A percentile compares a stretch with the other conserved stretches of the same genome.
Evolutionary conservation across 2,888 invertebrate genomes (phyloP).

Genomic region (Euclidia mi): DNA sequence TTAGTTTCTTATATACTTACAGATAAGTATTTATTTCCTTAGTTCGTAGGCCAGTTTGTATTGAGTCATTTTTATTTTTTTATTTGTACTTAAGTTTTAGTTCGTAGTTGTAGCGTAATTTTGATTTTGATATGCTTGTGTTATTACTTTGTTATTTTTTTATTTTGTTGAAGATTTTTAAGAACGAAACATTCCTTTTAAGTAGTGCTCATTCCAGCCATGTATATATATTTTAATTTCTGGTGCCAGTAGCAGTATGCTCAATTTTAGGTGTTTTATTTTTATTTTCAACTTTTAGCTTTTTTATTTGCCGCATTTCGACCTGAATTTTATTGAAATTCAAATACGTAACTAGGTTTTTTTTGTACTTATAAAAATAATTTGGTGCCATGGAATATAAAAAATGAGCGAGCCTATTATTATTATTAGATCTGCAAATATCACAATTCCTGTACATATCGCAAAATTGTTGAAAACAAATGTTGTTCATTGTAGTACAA

Average conservation of each 20-base stretch:
- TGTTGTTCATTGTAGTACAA: constrained; percentile 60
- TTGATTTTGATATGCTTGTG: constrained; percentile 69
- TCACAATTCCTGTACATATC: constrained; percentile 35
- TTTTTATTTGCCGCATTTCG: background rate
- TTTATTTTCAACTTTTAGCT: background rate
- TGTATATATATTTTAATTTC: constrained; percentile 17
- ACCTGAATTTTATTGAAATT: background rate
- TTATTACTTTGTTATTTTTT: constrained; percentile 80
- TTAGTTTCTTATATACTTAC: constrained; percentile 57
- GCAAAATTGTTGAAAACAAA: constrained; percentile 31
- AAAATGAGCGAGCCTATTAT: constrained; percentile 12
- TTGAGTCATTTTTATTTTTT: constrained; percentile 80
- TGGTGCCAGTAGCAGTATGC: constrained; percentile 35
- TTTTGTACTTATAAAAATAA: background rate
- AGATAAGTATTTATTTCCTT: constrained; percentile 84
- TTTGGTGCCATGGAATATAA: constrained; percentile 34
- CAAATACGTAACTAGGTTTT: background rate
- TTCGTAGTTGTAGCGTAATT: constrained; percentile 66
- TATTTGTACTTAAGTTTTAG: constrained; percentile 55
- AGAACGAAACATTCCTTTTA: constrained; percentile 74
- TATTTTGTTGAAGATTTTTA: constrained; percentile 83
- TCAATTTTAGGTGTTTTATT: constrained; percentile 11
- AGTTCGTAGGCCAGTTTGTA: constrained; percentile 84
- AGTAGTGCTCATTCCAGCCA: constrained; percentile 63
- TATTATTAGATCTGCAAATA: constrained; percentile 12